phyloP scores from a whole-genome alignment of 2,888 invertebrate genomes.

The Trachelus iudaicus region DNA sequence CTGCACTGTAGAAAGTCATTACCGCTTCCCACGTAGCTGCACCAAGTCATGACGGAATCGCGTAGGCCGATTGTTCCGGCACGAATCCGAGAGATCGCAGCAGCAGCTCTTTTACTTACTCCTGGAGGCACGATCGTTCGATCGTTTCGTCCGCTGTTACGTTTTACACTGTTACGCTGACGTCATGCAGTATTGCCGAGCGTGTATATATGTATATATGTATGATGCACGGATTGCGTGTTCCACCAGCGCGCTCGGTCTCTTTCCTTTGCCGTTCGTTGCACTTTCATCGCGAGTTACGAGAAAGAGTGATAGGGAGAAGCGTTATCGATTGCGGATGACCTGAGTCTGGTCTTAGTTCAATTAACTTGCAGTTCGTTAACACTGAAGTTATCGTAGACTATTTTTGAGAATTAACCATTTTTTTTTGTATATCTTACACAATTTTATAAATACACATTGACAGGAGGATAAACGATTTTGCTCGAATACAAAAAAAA shows the following conservation, averaged over 20 bases:
- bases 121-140: too few species aligned
- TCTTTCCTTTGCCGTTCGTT: not conserved
- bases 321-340: not conserved
- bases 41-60: slow-evolving; percentile 9
- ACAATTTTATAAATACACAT: not conserved
- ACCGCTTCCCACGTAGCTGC: slow-evolving; percentile 32
- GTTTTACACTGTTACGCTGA: too few species aligned
- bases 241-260: not conserved
- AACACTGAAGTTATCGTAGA: not conserved
- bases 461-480: too few species aligned
- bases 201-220: not conserved
- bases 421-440: too few species aligned
- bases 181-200: too few species aligned
- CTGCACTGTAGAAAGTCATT: slow-evolving; percentile 43
- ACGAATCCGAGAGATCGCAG: too few species aligned
- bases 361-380: not conserved
- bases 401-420: too few species aligned
- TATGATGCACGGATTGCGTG: not conserved
- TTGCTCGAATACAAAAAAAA: not conserved
- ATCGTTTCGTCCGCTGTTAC: too few species aligned
- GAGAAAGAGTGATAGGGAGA: not conserved
- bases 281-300: not conserved
- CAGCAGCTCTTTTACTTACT: too few species aligned
- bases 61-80: too few species aligned
- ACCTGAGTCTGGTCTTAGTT: not conserved